A percentile compares a stretch with the other conserved stretches of the same genome.
Conservation (phyloP, 1,140 invertebrate genomes). For the Tetragnatha versicolor region DNA sequence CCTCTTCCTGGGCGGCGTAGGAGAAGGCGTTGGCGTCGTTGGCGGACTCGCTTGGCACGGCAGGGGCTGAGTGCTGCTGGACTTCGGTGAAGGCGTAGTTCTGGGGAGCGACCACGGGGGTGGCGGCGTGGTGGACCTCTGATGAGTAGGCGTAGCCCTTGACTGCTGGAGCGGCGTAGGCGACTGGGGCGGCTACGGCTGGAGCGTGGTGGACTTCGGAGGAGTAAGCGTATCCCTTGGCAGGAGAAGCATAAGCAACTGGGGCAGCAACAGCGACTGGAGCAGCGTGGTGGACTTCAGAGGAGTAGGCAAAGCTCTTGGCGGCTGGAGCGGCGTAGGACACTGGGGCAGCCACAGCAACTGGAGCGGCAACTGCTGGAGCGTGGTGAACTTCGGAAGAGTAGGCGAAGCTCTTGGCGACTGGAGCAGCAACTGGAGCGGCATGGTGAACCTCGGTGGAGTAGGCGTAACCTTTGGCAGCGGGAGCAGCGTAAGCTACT, state of each 20-base stretch:
- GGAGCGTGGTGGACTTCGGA: constrained; percentile 13
- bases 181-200: not conserved
- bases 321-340: not conserved
- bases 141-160: constrained; percentile 31
- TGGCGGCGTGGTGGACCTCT: constrained; percentile 22
- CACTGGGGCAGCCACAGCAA: not conserved
- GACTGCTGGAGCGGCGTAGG: not conserved
- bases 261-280: not conserved
- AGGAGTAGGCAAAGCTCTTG: constrained; percentile 20
- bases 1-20: constrained; percentile 34
- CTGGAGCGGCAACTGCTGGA: not conserved
- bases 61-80: constrained; percentile 26
- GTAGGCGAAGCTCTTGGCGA: not conserved
- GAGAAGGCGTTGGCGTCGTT: constrained; percentile 5
- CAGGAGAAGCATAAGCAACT: not conserved
- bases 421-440: not conserved
- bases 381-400: not conserved
- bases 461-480: constrained; percentile 13
- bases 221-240: not conserved
- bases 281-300: constrained; percentile 18
- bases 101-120: not conserved
- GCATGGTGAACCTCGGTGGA: constrained; percentile 30
- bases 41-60: not conserved
- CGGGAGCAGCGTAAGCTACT: not conserved
- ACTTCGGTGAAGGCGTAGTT: too few relatives aligned